Evolutionary conservation across 1,140 invertebrate genomes (phyloP).

Genomic region (Drosophila pandora): DNA sequence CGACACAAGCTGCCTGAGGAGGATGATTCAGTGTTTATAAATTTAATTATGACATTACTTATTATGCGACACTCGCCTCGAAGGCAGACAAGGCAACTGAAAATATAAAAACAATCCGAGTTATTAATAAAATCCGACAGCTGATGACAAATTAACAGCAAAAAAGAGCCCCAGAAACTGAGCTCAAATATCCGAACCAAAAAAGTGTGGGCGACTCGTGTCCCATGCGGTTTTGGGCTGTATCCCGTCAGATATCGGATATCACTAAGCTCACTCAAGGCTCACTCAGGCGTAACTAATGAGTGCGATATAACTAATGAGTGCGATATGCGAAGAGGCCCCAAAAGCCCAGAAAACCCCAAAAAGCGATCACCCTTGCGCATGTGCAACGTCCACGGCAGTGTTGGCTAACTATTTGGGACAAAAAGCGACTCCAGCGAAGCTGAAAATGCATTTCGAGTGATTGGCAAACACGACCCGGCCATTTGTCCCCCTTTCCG

Average conservation of each 20-base stretch:
- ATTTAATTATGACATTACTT: constrained; percentile 79
- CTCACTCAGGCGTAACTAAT: constrained; percentile 65
- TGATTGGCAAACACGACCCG: constrained; percentile 68
- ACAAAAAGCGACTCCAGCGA: constrained; percentile 50
- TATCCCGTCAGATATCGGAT: constrained; percentile 53
- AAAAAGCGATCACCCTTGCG: constrained; percentile 10
- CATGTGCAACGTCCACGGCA: constrained; percentile 34
- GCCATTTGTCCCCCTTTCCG: constrained; percentile 39
- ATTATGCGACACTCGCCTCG: constrained; percentile 65
- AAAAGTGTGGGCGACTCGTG: constrained; percentile 70
- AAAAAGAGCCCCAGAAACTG: constrained; percentile 40
- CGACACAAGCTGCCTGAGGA: constrained; percentile 40
- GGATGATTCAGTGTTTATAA: constrained; percentile 71
- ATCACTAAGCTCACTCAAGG: constrained; percentile 63
- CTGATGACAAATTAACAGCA: constrained; percentile 74
- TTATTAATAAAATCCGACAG: constrained; percentile 73
- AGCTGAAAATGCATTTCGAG: constrained; percentile 69
- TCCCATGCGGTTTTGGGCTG: constrained; percentile 36
- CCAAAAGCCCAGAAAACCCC: constrained; percentile 13
- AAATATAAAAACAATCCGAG: constrained; percentile 25
- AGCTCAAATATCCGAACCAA: constrained; percentile 17
- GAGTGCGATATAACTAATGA: constrained; percentile 62
- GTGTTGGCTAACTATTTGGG: constrained; percentile 55
- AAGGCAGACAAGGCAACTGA: background rate
- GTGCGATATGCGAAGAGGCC: constrained; percentile 34